Conservation (phyloP, 2,113 vertebrate genomes). For the Syrrhaptes paradoxus region DNA sequence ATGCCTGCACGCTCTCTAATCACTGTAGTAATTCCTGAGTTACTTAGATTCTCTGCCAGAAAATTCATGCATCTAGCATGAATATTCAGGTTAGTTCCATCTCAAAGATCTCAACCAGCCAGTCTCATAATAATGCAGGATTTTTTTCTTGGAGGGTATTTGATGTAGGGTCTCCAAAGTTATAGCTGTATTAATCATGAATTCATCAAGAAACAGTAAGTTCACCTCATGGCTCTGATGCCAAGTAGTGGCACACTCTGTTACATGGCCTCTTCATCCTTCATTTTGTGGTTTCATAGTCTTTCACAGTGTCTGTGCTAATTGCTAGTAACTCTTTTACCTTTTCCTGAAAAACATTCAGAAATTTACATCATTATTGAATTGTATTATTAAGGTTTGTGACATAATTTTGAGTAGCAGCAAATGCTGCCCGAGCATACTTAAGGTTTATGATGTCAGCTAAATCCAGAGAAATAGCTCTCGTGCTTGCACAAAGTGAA, state of each 20-base stretch:
- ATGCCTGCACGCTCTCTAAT: background rate
- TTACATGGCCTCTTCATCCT: background rate
- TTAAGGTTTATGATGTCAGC: background rate
- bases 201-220: background rate
- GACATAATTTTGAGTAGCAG: background rate
- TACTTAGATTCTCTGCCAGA: background rate
- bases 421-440: background rate
- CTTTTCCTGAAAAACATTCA: background rate
- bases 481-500: background rate
- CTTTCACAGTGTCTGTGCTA: background rate
- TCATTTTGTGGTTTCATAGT: background rate
- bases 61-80: background rate
- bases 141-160: background rate
- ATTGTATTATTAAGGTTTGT: background rate
- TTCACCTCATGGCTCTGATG: background rate
- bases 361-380: fast-evolving
- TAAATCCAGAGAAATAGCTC: background rate
- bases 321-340: background rate
- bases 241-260: background rate
- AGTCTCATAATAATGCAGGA: background rate
- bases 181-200: background rate
- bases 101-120: background rate
- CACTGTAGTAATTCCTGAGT: background rate
- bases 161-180: background rate
- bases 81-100: background rate